These are phyloP conservation scores for Acanthococcus lagerstroemiae DNA, from an alignment of 2,888 invertebrate species.

Conservation along the genomic window DNA sequence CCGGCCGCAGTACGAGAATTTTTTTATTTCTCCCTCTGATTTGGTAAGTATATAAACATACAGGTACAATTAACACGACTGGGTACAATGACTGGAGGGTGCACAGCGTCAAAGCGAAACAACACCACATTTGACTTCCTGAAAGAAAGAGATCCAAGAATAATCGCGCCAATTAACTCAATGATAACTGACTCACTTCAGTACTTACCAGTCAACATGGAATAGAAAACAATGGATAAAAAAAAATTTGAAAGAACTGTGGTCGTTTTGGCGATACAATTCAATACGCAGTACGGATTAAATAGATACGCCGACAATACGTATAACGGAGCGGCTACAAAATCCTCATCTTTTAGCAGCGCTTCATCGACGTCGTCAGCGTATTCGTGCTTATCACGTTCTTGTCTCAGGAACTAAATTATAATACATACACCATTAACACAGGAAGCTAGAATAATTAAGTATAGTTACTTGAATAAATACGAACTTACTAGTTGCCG, in stretches of 20 bases:
- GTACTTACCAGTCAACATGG: conserved; percentile 51
- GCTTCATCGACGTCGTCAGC: conserved; percentile 50
- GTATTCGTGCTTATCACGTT: conserved; percentile 46
- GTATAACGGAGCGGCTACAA: conserved; percentile 54
- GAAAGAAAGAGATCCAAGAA: not conserved
- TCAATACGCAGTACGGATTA: conserved; percentile 78
- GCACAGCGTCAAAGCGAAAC: conserved; percentile 62
- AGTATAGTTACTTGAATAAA: conserved; percentile 3
- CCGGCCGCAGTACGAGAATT: conserved; percentile 23
- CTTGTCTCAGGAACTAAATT: conserved; percentile 48
- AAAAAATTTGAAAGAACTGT: conserved; percentile 82
- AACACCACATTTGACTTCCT: conserved; percentile 41
- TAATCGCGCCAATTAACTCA: not conserved
- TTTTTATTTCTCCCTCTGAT: conserved; percentile 31
- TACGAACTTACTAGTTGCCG: conserved; percentile 46
- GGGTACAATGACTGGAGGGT: conserved; percentile 77
- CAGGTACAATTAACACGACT: conserved; percentile 68
- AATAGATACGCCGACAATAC: conserved; percentile 72
- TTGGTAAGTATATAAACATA: conserved; percentile 53
- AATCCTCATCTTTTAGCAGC: conserved; percentile 48
- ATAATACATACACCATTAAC: not conserved
- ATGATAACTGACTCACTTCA: not conserved
- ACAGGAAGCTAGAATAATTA: not conserved
- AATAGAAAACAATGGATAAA: conserved; percentile 59
- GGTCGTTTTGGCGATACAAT: conserved; percentile 80